Evolutionary conservation across 2,113 vertebrate genomes (phyloP), one percentile per base, ranked within the genome.

Genomic region (Stigmatopora argus): DNA sequence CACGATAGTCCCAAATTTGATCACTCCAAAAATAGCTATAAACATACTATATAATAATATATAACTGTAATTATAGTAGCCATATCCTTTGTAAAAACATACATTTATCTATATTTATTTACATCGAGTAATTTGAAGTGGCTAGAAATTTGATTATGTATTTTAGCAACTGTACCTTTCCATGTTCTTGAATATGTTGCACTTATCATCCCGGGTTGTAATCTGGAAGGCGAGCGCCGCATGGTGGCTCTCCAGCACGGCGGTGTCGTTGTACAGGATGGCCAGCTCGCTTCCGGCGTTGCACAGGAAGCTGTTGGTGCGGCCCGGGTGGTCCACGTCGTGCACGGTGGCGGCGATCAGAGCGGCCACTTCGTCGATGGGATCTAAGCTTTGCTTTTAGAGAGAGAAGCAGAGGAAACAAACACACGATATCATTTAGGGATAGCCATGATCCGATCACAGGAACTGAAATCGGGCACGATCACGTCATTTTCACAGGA

Each of bases 111-210:
- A 5, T 1, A 38, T 38, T 38, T 38, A 38, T 38, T 38, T 38
- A 38, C 35, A 38, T 38, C 4, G 4, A 38, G 38, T 41, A 7
- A 41, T 41, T 41, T 41, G 38, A 41, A 41, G 1, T 41, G 38
- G 38, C 38, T 41, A 10, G 7, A 41, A 4, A 41, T 41, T 31
- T 31, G 26, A 31, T 31, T 1, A 31, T 31, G 26, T 31, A 31
- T 31, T 31, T 31, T 1, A 31, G 26, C 26, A 41, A 41, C 9
- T 21, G 26, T 38, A 98, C 97, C 96, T 92, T 79, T 97, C 95
- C 87, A 98, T 94, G 83, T 96, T 95, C 81, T 92, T 96, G 78
- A 99, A 99, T 82, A 99, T 98, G 84, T 98, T 98, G 89, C 93
- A 94, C 80, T 95, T 96, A 41, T 95, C 96, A 12, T 98, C 93